Base-by-base conservation (phyloP, 2,888 invertebrate species). In the Nasonia oneida region DNA sequence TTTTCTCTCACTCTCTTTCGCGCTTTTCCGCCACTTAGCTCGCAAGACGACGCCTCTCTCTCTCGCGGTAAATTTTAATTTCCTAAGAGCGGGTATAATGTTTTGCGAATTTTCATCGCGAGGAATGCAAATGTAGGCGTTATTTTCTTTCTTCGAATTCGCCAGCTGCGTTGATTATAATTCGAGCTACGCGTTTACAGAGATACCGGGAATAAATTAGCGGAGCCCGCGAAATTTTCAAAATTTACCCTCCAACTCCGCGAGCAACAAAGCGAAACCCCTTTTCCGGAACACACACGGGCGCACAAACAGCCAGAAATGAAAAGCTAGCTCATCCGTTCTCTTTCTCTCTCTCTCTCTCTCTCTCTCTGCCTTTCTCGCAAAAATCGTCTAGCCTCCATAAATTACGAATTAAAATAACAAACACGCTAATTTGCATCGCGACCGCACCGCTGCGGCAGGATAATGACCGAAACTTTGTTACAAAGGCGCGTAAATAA, bases 331-430 rank as follows among this genome's bases (percentile, higher is more conserved):
- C 67, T 47, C 47, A 12, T 47, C 12, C 14, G 64, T 12, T 67
- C 67, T 3, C 67, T 37, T 0, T 23, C 37, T 37, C 4, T 5
- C 37, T 37, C 37, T 37, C 37, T 3, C 67, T 37, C 23, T 23
- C 37, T 37, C 4, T 23, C 23, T 23, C 37, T 37, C 4, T 5
- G 0, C 4, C 37, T 37, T 4, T 4, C 64, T 23, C 33, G 33
- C 14, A 67, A 67, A 67, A 67, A 67, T 33, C 33, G 67, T 67
- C 67, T 67, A 12, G 39, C 42, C 42, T 18, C 50, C 61, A 73
- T 84, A 86, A 83, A 86, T 86, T 74, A 83, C 77, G 86, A 81
- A 86, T 86, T 86, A 86, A 83, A 86, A 84, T 86, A 84, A 84
- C 83, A 86, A 86, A 86, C 84, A 78, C 14, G 84, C 84, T 84